Percentiles rank a stretch among this genome's conserved stretches.
phyloP scores from a whole-genome alignment of 1,140 invertebrate species.

The Notospermus geniculatus region DNA sequence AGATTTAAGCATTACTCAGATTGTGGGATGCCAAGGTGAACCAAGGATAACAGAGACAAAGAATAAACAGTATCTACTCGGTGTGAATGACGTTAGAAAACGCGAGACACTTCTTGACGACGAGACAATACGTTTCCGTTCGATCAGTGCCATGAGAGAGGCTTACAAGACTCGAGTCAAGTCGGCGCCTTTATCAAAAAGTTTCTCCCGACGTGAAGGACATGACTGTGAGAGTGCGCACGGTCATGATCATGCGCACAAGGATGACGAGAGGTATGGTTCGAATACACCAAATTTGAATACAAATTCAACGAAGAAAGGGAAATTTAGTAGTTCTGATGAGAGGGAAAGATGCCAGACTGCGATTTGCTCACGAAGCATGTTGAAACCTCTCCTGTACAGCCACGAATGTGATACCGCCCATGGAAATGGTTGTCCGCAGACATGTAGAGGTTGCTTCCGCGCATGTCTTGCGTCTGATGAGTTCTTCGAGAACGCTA shows the following conservation, averaged over 20 bases:
- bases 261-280: background rate
- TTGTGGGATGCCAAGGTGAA: background rate
- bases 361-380: background rate
- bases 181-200: background rate
- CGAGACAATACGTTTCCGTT: constrained; percentile 12
- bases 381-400: constrained; percentile 13
- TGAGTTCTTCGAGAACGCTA: constrained; percentile 5
- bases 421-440: constrained; percentile 6
- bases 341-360: background rate
- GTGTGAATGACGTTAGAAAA: constrained; percentile 2
- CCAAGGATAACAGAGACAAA: background rate
- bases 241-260: background rate
- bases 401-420: constrained; percentile 12
- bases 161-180: constrained; percentile 3
- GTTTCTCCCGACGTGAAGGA: background rate
- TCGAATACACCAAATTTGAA: background rate
- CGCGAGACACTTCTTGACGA: constrained; percentile 9
- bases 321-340: no score
- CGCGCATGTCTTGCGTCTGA: constrained; percentile 15
- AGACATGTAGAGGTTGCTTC: constrained; percentile 14
- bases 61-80: background rate
- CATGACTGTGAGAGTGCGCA: background rate
- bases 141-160: constrained; percentile 14
- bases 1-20: constrained; percentile 8
- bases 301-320: no score